Conservation (phyloP, 2,113 vertebrate genomes). For the Alces alces region DNA sequence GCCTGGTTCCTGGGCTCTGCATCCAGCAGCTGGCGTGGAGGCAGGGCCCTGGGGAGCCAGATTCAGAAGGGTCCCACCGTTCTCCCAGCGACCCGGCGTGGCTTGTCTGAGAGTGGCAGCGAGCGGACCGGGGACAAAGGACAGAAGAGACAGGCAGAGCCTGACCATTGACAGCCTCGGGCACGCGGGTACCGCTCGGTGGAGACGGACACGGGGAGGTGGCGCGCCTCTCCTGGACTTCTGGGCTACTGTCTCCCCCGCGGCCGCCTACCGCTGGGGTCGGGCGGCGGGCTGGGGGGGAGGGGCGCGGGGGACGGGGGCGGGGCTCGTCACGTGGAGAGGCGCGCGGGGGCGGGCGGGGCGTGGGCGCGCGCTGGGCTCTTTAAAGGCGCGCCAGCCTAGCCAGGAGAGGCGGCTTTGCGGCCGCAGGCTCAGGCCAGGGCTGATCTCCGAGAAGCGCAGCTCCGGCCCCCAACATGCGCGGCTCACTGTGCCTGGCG, state of each 20-base stretch:
- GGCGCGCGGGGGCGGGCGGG: conserved; percentile 45
- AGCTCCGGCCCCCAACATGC: conserved; percentile 64
- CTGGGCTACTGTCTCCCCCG: background rate
- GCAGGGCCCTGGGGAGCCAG: background rate
- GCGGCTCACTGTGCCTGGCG: conserved; percentile 73
- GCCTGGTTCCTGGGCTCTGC: background rate
- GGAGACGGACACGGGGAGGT: background rate
- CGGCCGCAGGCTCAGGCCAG: conserved; percentile 32
- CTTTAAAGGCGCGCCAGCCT: conserved; percentile 39
- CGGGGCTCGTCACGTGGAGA: conserved; percentile 59
- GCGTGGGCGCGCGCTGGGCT: conserved; percentile 45
- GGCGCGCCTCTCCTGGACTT: background rate
- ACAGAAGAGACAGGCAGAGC: background rate
- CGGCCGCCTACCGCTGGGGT: background rate
- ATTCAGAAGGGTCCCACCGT: background rate
- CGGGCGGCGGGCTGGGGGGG: background rate
- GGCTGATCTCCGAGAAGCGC: background rate
- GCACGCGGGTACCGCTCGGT: too few relatives aligned
- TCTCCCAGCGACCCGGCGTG: accelerated
- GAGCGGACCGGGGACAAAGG: background rate
- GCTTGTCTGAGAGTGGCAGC: background rate
- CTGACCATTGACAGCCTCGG: background rate
- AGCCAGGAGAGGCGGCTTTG: background rate
- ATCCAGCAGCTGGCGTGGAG: too few relatives aligned
- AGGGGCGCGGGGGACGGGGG: background rate